Evolutionary conservation across 2,113 vertebrate species (phyloP).

Genomic region (Bos javanicus): DNA sequence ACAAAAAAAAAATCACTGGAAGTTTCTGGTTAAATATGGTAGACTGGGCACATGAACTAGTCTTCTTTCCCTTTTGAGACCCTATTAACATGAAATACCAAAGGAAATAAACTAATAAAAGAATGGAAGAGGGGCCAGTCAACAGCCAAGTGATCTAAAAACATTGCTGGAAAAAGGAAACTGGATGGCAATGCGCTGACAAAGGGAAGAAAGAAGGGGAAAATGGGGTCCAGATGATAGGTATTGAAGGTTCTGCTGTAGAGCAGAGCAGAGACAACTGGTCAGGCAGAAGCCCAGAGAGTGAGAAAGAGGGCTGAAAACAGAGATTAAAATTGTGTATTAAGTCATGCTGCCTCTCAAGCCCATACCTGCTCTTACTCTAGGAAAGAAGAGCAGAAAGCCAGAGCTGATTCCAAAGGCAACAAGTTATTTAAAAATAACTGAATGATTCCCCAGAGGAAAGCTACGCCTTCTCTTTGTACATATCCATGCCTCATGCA

Average conservation of each 20-base stretch:
- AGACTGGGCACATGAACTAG: background rate
- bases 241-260: background rate
- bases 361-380: background rate
- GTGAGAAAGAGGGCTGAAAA: background rate
- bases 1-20: background rate
- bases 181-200: background rate
- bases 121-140: background rate
- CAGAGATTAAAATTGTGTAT: background rate
- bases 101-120: background rate
- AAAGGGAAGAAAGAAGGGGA: background rate
- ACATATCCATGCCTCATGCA: background rate
- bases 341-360: background rate
- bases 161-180: background rate
- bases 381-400: background rate
- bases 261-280: background rate
- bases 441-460: background rate
- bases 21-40: background rate
- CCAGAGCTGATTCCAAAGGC: background rate
- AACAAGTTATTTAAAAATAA: background rate
- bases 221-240: background rate
- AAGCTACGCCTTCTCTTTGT: background rate
- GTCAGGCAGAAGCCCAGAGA: background rate
- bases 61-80: background rate
- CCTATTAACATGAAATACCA: background rate
- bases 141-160: background rate